Evolutionary conservation across 2,797 vertebrate genomes (phyloP), one percentile per base, ranked within the genome.

Genomic region (Hemitrygon akajei): DNA sequence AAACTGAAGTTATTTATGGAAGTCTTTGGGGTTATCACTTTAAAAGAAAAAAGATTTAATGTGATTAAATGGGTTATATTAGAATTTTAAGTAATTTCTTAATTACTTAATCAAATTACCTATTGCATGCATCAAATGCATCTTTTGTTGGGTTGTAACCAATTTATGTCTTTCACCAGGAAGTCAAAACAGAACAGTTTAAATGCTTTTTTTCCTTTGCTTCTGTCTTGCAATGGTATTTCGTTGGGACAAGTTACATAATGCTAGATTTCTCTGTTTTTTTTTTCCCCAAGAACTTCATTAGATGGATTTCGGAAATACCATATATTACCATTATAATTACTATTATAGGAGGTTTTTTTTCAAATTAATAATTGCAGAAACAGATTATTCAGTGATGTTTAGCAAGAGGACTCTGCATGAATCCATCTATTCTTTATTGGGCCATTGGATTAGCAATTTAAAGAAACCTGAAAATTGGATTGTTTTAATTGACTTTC

Each of bases 1-100:
- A 97, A 97, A 96, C 95, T 96, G 96, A 94, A 95, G 97, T 97
- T 98, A 97, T 98, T 97, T 97, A n/a, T 47, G 73, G 63, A 93
- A 93, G 47, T 37, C 22, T 93, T 7, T 18, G 12, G 71, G 71
- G 37, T 92, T 92, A 92, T 47, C 40, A 76, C 37, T n/a, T 93
- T 73, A 71, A 92, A 92, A 27, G 71, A 93, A 93, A 93, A 71
- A 14, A 71, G 40, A 93, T 40, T 76, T 93, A 76, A 76, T 18
- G 76, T 76, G 69, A 76, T 93, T 73, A 93, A 75, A 93, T 93
- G 76, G 47, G 27, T 76, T 25, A 27, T 56, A 93, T 93, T 93
- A 93, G 14, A 76, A 47, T n/a, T 56, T 93, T 92, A 92, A 75
- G 89, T 75, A 92, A 92, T 93, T 93, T 30, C 91, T 56, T 93